These are phyloP conservation scores for Molorchus minor DNA, from an alignment of 2,888 invertebrate species.

Conservation along the genomic window DNA sequence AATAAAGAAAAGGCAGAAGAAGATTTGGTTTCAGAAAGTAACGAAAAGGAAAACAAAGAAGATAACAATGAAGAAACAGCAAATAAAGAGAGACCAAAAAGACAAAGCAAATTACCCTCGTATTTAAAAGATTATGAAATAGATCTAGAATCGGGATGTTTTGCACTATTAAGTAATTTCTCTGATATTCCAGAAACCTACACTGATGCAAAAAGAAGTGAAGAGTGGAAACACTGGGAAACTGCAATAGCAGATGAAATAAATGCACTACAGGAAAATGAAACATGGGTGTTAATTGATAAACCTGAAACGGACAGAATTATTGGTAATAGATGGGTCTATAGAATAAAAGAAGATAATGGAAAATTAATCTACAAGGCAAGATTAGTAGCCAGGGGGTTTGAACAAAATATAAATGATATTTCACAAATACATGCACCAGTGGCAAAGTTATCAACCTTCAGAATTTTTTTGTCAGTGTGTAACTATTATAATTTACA, in stretches of 20 bases:
- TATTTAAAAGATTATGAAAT: slow-evolving; percentile 31
- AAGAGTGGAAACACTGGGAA: slow-evolving; percentile 28
- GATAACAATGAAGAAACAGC: not conserved
- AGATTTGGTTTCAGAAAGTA: not conserved
- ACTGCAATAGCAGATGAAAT: slow-evolving; percentile 28
- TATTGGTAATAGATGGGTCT: slow-evolving; percentile 30
- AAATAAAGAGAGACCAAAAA: slow-evolving; percentile 19
- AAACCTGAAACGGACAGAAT: slow-evolving; percentile 23
- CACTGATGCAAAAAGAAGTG: slow-evolving; percentile 24
- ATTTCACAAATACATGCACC: slow-evolving; percentile 22
- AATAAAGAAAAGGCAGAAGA: not conserved
- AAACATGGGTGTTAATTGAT: slow-evolving; percentile 28
- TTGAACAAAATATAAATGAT: slow-evolving; percentile 21
- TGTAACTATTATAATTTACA: slow-evolving; percentile 17
- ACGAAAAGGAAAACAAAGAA: no score
- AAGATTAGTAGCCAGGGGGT: slow-evolving; percentile 31
- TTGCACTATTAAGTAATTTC: slow-evolving; percentile 32
- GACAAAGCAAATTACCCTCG: slow-evolving; percentile 26
- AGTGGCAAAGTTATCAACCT: slow-evolving; percentile 24
- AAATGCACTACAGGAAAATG: slow-evolving; percentile 26
- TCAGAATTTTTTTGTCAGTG: slow-evolving; percentile 25
- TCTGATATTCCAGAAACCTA: slow-evolving; percentile 22
- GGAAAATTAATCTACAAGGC: slow-evolving; percentile 31
- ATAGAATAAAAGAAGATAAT: slow-evolving; percentile 24
- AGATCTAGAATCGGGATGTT: slow-evolving; percentile 31